Evolutionary conservation across 2,113 vertebrate genomes (phyloP).

Genomic region (Falcunculus frontatus): DNA sequence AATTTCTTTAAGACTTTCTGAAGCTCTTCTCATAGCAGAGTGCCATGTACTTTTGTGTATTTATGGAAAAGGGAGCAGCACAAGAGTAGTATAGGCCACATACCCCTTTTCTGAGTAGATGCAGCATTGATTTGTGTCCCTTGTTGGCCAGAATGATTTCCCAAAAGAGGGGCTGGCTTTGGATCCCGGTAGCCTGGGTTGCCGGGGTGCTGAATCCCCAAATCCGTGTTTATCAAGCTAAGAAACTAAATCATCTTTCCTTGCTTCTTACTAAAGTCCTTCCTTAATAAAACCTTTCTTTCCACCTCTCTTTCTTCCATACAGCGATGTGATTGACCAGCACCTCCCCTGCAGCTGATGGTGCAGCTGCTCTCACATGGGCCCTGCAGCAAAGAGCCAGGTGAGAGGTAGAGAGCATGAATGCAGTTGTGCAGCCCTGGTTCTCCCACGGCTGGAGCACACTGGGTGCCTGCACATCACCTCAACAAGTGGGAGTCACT

Average conservation of each 20-base stretch:
- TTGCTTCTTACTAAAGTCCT: not conserved
- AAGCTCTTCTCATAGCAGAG: not conserved
- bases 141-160: not conserved
- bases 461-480: not conserved
- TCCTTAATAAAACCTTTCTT: not conserved
- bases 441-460: not conserved
- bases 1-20: not conserved
- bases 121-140: not conserved
- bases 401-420: not conserved
- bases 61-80: not conserved
- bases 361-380: not conserved
- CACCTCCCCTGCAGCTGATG: not conserved
- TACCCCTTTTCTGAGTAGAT: not conserved
- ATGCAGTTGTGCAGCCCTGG: accelerated
- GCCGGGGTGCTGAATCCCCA: not conserved
- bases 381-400: not conserved
- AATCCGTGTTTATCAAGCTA: not conserved
- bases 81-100: not conserved
- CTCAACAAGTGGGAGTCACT: not conserved
- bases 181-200: not conserved
- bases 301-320: not conserved
- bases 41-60: not conserved
- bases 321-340: not conserved
- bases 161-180: not conserved
- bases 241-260: not conserved